phyloP scores from a whole-genome alignment of 2,113 vertebrate species.

The Anolis sagrei region DNA sequence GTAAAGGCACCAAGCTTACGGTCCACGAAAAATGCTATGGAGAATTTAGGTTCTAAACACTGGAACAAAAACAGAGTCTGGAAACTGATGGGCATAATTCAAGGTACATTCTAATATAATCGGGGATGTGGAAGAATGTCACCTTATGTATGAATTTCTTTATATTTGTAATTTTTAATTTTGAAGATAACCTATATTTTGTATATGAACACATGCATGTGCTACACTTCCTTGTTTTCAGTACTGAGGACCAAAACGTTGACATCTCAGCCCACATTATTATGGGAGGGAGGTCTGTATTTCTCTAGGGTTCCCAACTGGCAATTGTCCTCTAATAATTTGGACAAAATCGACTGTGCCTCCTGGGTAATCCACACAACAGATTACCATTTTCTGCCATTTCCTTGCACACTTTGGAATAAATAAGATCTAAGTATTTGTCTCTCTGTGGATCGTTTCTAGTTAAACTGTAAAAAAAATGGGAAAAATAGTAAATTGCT shows the following conservation, averaged over 20 bases:
- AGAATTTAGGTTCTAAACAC: background rate
- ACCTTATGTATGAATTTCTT: too few relatives aligned
- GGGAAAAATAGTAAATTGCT: rapidly evolving
- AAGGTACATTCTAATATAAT: background rate
- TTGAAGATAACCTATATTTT: background rate
- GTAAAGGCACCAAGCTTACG: conserved; percentile 40
- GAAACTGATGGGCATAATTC: background rate
- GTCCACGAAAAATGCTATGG: conserved; percentile 39
- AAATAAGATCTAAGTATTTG: background rate
- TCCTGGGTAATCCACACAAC: background rate
- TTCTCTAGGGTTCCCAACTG: background rate
- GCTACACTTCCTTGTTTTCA: background rate
- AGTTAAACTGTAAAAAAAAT: background rate
- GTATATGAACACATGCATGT: background rate
- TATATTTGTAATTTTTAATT: background rate
- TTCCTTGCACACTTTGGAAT: background rate
- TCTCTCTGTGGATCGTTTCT: background rate
- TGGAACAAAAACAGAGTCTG: background rate
- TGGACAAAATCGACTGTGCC: too few relatives aligned
- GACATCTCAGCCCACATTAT: background rate
- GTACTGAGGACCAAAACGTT: background rate
- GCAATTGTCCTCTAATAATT: background rate
- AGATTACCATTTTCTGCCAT: background rate
- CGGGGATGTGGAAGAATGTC: background rate
- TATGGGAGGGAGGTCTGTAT: background rate